Percentiles rank a stretch among this genome's conserved stretches.
phyloP scores from a whole-genome alignment of 1,140 invertebrate genomes.

The Drosophila busckii region DNA sequence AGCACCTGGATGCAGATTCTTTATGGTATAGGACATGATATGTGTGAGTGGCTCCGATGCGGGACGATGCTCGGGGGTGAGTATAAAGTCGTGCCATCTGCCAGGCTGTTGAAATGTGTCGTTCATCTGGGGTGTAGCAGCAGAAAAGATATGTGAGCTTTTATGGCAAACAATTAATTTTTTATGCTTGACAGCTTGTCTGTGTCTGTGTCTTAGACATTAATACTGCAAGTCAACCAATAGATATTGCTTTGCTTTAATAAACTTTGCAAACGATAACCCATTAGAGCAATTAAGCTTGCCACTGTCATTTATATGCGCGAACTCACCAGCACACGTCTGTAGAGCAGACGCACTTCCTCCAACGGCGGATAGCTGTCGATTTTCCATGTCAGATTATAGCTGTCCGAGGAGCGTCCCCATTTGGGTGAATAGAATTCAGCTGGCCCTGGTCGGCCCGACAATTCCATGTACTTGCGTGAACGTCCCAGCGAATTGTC shows the following conservation, averaged over 20 bases:
- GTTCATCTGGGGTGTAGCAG: slow-evolving; percentile 81
- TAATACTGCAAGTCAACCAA: slow-evolving; percentile 4
- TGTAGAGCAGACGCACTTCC: slow-evolving; percentile 83
- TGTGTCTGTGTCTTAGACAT: slow-evolving; percentile 7
- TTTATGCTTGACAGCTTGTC: slow-evolving; percentile 13
- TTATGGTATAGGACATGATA: slow-evolving; percentile 81
- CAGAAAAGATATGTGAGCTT: slow-evolving; percentile 29
- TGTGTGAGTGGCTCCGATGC: slow-evolving; percentile 79
- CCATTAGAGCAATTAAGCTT: slow-evolving; percentile 16
- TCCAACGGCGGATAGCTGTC: slow-evolving; percentile 84
- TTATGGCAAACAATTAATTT: slow-evolving; percentile 16
- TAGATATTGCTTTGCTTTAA: slow-evolving; percentile 13
- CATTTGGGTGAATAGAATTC: slow-evolving; percentile 83
- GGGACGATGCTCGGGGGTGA: slow-evolving; percentile 75
- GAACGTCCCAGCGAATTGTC: slow-evolving; percentile 85
- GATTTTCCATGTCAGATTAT: slow-evolving; percentile 83
- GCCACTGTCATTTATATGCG: no score
- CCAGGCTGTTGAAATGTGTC: slow-evolving; percentile 86
- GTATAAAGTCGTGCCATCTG: slow-evolving; percentile 84
- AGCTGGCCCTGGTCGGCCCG: slow-evolving; percentile 84
- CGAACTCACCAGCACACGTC: slow-evolving; percentile 82
- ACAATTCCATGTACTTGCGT: slow-evolving; percentile 84
- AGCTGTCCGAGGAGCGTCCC: slow-evolving; percentile 80
- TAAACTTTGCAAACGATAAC: slow-evolving; percentile 11
- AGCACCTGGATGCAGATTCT: slow-evolving; percentile 81